These are phyloP conservation scores for Aproaerema taeniolella DNA, from an alignment of 2,888 invertebrate genomes.

Conservation along the genomic window DNA sequence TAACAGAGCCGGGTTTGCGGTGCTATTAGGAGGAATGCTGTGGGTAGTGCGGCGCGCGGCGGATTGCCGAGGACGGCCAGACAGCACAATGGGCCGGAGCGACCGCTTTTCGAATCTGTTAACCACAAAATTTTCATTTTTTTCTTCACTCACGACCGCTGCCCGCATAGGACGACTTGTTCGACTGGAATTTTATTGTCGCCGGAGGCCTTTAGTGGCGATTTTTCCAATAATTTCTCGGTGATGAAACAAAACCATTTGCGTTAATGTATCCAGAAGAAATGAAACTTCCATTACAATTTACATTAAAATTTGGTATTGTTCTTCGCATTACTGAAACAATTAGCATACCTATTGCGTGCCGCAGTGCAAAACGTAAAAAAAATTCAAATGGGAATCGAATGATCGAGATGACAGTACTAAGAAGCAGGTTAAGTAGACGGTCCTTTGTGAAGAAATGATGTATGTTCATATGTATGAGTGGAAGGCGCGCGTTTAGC, in stretches of 20 bases:
- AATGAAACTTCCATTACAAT: slow-evolving; percentile 11
- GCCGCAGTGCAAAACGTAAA: no score
- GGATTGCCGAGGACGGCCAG: no score
- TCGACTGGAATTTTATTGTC: slow-evolving; percentile 49
- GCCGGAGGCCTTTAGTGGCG: slow-evolving; percentile 36
- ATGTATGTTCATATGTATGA: slow-evolving; percentile 6
- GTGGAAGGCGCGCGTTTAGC: slow-evolving; percentile 15
- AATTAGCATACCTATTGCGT: no score
- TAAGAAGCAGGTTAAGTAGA: no score
- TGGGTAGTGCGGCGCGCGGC: no score
- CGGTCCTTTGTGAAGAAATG: slow-evolving; percentile 5
- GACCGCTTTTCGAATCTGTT: slow-evolving; percentile 33
- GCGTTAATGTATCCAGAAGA: slow-evolving; percentile 9
- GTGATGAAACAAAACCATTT: slow-evolving; percentile 16
- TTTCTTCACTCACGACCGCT: slow-evolving; percentile 32
- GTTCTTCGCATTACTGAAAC: no score
- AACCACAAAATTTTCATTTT: slow-evolving; percentile 56
- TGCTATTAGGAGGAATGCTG: not conserved
- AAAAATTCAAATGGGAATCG: no score
- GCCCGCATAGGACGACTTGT: slow-evolving; percentile 53
- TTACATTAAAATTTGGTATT: no score
- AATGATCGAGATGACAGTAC: no score
- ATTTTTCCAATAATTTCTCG: slow-evolving; percentile 29
- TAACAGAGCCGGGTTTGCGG: not conserved
- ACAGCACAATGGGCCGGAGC: slow-evolving; percentile 30